Base-by-base conservation (phyloP, 2,888 invertebrate genomes). In the Parnassius orleans region DNA sequence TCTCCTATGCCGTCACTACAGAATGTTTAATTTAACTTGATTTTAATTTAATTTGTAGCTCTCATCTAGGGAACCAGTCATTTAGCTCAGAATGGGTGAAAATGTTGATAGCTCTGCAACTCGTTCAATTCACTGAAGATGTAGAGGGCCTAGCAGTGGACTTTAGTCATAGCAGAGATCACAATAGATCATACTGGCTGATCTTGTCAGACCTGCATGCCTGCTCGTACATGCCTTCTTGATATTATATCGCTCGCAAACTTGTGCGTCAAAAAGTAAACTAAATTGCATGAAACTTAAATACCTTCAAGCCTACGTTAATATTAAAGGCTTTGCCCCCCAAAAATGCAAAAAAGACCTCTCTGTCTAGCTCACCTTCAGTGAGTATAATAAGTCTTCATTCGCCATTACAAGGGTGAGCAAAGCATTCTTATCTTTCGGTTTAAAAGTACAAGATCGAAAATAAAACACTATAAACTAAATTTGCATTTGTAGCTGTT, bases 341-440 rank as follows among this genome's bases (percentile, higher is more conserved):
- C 66, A 72, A 73, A 74, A 74, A 52, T 15, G 10, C 42, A 56
- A 59, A 72, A 72, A 74, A 72, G 68, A 67, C 67, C 67, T 63
- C 61, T 66, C 72, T 68, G 75, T 72, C 75, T 75, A 75, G 75
- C 73, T 75, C 74, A 75, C 75, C 74, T 75, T 75, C 74, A 67
- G 65, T 64, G 68, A 66, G 64, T 66, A 70, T 69, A 74, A 72
- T 73, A 75, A 73, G 74, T 73, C 70, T 72, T 72, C 70, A 64
- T 63, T 65, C 65, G 69, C 66, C 67, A 66, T 66, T 65, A 65
- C 62, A 33, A 60, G 63, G 60, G 41, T n/a, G 11, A 24, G 14
- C 57, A 52, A 55, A 9, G 48, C 50, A 63, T 51, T 63, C 48
- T 63, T 53, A 58, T 54, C 62, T 63, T 58, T 63, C 54, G 12